Percentiles rank a stretch among this genome's conserved stretches.
Evolutionary conservation across 1,140 invertebrate genomes (phyloP).

Genomic region (Drosophila paulistorum): DNA sequence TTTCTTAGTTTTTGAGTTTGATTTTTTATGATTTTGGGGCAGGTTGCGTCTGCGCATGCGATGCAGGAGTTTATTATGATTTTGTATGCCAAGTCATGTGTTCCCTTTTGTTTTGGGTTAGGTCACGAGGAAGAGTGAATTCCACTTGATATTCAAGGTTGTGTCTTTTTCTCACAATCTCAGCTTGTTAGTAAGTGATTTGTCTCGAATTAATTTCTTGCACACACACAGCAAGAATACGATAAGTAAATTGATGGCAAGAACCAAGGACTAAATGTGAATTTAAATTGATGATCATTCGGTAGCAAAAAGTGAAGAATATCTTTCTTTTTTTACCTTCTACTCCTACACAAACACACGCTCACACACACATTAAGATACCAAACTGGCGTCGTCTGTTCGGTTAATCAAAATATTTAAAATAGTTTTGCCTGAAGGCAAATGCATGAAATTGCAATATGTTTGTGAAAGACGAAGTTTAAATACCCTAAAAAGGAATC

Average conservation of each 20-base stretch:
- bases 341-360: slow-evolving; percentile 34
- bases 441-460: not conserved
- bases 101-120: slow-evolving; percentile 47
- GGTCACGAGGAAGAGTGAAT: slow-evolving; percentile 35
- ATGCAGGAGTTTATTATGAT: slow-evolving; percentile 21
- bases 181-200: slow-evolving; percentile 45
- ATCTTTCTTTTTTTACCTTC: slow-evolving; percentile 30
- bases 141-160: slow-evolving; percentile 20
- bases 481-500: not conserved
- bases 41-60: slow-evolving; percentile 73
- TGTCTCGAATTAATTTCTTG: slow-evolving; percentile 52
- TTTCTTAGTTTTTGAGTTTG: not conserved
- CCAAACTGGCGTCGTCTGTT: slow-evolving; percentile 44
- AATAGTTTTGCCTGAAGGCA: slow-evolving; percentile 59
- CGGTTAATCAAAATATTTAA: slow-evolving; percentile 78
- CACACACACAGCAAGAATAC: not conserved
- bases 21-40: slow-evolving; percentile 55
- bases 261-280: not conserved
- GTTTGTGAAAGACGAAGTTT: not conserved
- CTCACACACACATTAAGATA: slow-evolving; percentile 33
- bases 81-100: slow-evolving; percentile 62
- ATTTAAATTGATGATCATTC: slow-evolving; percentile 55
- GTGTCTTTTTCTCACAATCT: not conserved
- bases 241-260: not conserved
- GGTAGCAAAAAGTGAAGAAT: slow-evolving; percentile 39